phyloP scores from a whole-genome alignment of 2,797 vertebrate genomes.

The Sebastes alutus region DNA sequence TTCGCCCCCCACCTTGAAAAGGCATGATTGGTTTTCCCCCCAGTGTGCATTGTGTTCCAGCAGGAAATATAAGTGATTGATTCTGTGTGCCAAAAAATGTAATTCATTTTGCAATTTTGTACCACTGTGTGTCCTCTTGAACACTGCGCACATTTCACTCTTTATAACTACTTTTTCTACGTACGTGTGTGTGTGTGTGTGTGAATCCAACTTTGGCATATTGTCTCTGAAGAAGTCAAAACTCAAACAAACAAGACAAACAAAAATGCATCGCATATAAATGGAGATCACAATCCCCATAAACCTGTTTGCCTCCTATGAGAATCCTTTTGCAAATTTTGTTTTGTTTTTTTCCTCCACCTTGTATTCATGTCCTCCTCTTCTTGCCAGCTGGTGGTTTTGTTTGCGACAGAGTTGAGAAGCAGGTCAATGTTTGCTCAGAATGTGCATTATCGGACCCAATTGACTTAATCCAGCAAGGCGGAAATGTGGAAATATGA shows the following conservation, averaged over 20 bases:
- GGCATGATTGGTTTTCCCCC: slow-evolving; percentile 22
- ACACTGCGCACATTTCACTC: slow-evolving; percentile 43
- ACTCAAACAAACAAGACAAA: slow-evolving; percentile 44
- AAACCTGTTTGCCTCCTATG: slow-evolving; percentile 20
- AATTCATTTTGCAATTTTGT: slow-evolving; percentile 49
- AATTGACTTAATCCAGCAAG: slow-evolving; percentile 72
- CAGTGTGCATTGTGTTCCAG: slow-evolving; percentile 42
- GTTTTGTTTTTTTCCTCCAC: neutral
- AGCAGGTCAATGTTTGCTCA: slow-evolving; percentile 59
- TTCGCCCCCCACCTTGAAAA: slow-evolving; percentile 34
- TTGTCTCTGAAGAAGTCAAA: slow-evolving; percentile 33
- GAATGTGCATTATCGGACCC: slow-evolving; percentile 59
- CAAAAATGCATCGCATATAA: slow-evolving; percentile 32
- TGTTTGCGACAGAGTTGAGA: slow-evolving; percentile 45
- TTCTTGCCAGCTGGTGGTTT: slow-evolving; percentile 42
- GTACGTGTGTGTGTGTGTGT: slow-evolving; percentile 12
- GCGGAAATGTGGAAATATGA: slow-evolving; percentile 66
- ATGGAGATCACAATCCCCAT: slow-evolving; percentile 25
- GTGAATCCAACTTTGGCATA: slow-evolving; percentile 25
- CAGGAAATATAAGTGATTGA: slow-evolving; percentile 51
- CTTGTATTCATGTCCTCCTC: neutral
- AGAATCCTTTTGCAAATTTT: slow-evolving; percentile 25
- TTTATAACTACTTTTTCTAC: slow-evolving; percentile 21
- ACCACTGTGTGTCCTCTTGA: slow-evolving; percentile 47
- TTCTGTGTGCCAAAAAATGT: slow-evolving; percentile 51